Evolutionary conservation across 1,140 invertebrate species (phyloP), one percentile per base, ranked within the genome.

Genomic region (Panagrolaimus sp.): DNA sequence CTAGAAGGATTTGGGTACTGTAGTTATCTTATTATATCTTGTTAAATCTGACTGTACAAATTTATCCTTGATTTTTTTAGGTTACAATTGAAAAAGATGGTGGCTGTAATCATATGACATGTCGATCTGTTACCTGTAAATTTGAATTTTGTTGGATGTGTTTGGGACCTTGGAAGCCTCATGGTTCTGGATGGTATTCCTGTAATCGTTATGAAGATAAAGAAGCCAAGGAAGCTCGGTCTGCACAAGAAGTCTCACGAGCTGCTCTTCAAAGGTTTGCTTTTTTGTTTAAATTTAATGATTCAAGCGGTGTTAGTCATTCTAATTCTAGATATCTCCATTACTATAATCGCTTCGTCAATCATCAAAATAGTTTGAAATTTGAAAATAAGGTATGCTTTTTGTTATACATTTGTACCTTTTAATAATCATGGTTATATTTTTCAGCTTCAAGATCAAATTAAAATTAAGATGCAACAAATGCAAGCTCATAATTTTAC

Each of bases 101-200:
- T 52, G 96, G 96, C 24, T 98, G 96, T 85, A 98, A 98, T 86
- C 96, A 98, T 84, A 98, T 98, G 94, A 90, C 96, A 8, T 98
- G 96, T 85, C 97, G 96, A 86, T 98, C 97, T 87, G 91, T 94
- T 85, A 93, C 93, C 84, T 98, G 96, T 83, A 94, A 94, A 84
- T 89, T 92, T 17, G 94, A 98, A 83, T 98, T 98, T 84, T 98
- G 96, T 86, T 98, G 96, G 96, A 93, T 98, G 0, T 98, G 96
- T 84, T 88, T 98, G 45, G 95, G 94, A 38, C 92, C 93, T 1
- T 98, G 96, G 96, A 93, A 96, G 84, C 94, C 94, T 9, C 95
- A 98, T 84, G 95, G 95, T 24, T 78, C 76, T 17, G 74, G 74
- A 26, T 76, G 88, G 88, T 97, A 97, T 83, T 96, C 94, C 82